A percentile compares a stretch with the other conserved stretches of the same genome.
These are phyloP conservation scores for Teleiodes luculella DNA, from an alignment of 2,888 invertebrate genomes.

Conservation along the genomic window DNA sequence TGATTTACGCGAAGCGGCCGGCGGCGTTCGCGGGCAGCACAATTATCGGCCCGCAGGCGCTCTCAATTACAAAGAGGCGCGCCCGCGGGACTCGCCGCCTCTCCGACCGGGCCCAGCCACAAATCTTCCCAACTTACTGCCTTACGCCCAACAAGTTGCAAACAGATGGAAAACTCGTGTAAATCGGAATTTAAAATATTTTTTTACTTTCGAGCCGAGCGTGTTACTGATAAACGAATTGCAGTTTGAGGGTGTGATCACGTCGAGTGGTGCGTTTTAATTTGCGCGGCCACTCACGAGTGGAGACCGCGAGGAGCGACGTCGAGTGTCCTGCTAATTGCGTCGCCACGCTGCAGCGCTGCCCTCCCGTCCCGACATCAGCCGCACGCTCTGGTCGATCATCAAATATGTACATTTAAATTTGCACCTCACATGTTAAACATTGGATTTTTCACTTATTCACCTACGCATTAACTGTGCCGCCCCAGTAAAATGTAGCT, in stretches of 20 bases:
- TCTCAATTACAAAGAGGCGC: conserved; percentile 76
- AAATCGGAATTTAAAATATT: neutral
- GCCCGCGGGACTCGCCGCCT: conserved; percentile 68
- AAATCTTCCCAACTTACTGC: conserved; percentile 65
- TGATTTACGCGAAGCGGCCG: conserved; percentile 67
- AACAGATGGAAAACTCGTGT: conserved; percentile 28
- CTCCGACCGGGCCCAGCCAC: conserved; percentile 54
- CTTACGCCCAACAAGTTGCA: conserved; percentile 55
- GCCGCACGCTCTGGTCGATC: conserved; percentile 40
- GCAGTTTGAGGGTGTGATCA: conserved; percentile 60
- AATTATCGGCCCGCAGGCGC: conserved; percentile 78
- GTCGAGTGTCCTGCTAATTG: conserved; percentile 76
- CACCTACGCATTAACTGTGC: neutral
- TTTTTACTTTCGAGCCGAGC: neutral
- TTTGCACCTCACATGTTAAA: conserved; percentile 27
- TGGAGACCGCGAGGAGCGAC: conserved; percentile 52
- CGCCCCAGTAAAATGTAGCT: conserved; percentile 33
- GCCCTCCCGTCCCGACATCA: conserved; percentile 20
- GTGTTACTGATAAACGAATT: conserved; percentile 50
- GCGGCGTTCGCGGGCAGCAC: conserved; percentile 62
- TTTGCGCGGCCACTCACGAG: conserved; percentile 76
- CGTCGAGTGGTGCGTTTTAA: conserved; percentile 74
- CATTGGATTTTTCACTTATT: conserved; percentile 24
- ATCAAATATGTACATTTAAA: conserved; percentile 41
- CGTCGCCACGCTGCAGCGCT: conserved; percentile 41